Evolutionary conservation across 2,113 vertebrate genomes (phyloP).

Genomic region (Aphelocoma coerulescens): DNA sequence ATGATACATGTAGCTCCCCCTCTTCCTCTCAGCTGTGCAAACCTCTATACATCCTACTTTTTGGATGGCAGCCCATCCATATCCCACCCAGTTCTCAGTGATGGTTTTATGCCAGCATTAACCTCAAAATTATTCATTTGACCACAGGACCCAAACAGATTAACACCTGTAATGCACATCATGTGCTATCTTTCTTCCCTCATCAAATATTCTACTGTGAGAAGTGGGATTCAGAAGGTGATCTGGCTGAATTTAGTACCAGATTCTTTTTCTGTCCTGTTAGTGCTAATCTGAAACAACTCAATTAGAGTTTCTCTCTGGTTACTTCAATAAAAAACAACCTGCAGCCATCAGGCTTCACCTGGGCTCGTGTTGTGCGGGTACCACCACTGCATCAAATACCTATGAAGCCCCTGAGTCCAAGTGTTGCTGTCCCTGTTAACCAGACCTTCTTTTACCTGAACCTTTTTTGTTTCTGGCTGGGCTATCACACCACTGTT

Average conservation of each 20-base stretch:
- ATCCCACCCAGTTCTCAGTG: not conserved
- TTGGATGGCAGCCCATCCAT: not conserved
- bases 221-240: not conserved
- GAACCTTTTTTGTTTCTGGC: slow-evolving; percentile 88
- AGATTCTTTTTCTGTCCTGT: not conserved
- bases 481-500: slow-evolving; percentile 89
- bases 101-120: not conserved
- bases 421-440: not conserved
- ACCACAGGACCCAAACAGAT: not conserved
- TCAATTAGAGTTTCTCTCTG: not conserved
- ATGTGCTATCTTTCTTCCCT: not conserved
- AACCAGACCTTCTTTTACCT: slow-evolving; percentile 70
- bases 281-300: not conserved
- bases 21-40: not conserved
- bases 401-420: not conserved
- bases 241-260: not conserved
- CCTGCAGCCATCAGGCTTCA: not conserved
- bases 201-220: not conserved
- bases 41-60: not conserved
- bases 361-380: accelerated
- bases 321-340: not conserved
- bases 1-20: not conserved
- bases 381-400: not conserved
- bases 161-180: not conserved
- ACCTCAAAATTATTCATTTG: not conserved